Conservation (phyloP, 2,797 vertebrate species). For the Erpetoichthys calabaricus region DNA sequence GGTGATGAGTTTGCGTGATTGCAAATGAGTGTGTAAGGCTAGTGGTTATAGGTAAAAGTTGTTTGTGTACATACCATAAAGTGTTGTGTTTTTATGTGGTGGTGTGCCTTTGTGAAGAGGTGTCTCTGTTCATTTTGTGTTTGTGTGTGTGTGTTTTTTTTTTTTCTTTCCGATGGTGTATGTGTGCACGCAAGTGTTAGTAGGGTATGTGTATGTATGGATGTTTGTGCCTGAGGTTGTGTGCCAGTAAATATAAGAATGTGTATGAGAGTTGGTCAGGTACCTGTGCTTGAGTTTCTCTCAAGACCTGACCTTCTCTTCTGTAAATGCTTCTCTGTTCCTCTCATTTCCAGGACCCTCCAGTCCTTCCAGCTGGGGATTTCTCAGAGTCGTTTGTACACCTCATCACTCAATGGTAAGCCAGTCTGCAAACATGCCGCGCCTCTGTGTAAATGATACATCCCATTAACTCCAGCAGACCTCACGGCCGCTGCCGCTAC, state of each 20-base stretch:
- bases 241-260: conserved; percentile 19
- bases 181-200: too few relatives aligned
- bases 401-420: conserved; percentile 98
- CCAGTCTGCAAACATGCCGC: conserved; percentile 32
- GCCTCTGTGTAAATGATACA: conserved; percentile 45
- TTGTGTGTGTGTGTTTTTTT: too few relatives aligned
- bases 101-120: too few relatives aligned
- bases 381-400: conserved; percentile 94
- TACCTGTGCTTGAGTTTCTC: conserved; percentile 8
- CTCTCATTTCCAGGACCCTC: conserved; percentile 70
- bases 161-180: too few relatives aligned
- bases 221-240: not conserved
- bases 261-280: conserved; percentile 14
- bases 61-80: too few relatives aligned
- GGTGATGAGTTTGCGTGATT: too few relatives aligned
- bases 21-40: too few relatives aligned
- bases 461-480: conserved; percentile 44
- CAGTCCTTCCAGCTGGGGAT: conserved; percentile 79
- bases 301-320: conserved; percentile 5
- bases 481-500: conserved; percentile 42
- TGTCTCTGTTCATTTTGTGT: too few relatives aligned
- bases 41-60: too few relatives aligned
- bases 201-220: too few relatives aligned
- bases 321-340: conserved; percentile 1
- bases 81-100: too few relatives aligned